Evolutionary conservation across 2,797 vertebrate genomes (phyloP).

Genomic region (Spondyliosoma cantharus): DNA sequence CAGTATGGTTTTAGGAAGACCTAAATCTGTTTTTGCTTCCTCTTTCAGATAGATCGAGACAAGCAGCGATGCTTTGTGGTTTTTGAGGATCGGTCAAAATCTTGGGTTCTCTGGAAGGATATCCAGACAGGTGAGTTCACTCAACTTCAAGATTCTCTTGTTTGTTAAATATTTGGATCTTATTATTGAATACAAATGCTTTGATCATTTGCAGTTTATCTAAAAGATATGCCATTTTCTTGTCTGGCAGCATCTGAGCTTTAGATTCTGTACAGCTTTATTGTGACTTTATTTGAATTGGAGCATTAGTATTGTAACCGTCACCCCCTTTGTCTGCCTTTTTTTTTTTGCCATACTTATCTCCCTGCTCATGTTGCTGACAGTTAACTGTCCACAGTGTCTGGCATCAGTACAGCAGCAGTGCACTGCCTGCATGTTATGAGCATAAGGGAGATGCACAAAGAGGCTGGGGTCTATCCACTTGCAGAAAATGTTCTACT

Average conservation of each 20-base stretch:
- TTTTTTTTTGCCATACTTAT: constrained; percentile 38
- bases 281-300: not conserved
- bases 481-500: not conserved
- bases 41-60: constrained; percentile 92
- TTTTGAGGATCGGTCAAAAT: constrained; percentile 98
- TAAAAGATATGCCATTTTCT: not conserved
- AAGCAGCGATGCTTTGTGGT: constrained; percentile 97
- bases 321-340: constrained; percentile 13
- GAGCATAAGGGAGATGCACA: constrained; percentile 54
- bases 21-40: constrained; percentile 4
- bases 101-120: constrained; percentile 99
- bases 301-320: constrained; percentile 24
- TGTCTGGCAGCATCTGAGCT: not conserved
- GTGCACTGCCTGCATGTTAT: constrained; percentile 38
- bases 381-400: constrained; percentile 75
- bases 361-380: constrained; percentile 51
- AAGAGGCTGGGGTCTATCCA: constrained; percentile 17
- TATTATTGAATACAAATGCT: not conserved
- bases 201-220: not conserved
- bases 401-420: constrained; percentile 56
- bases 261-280: constrained; percentile 10
- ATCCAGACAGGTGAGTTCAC: constrained; percentile 94
- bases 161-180: not conserved
- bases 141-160: not conserved
- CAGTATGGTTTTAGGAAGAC: not conserved